Conservation (phyloP, 2,113 vertebrate species). For the Phoenicopterus ruber region DNA sequence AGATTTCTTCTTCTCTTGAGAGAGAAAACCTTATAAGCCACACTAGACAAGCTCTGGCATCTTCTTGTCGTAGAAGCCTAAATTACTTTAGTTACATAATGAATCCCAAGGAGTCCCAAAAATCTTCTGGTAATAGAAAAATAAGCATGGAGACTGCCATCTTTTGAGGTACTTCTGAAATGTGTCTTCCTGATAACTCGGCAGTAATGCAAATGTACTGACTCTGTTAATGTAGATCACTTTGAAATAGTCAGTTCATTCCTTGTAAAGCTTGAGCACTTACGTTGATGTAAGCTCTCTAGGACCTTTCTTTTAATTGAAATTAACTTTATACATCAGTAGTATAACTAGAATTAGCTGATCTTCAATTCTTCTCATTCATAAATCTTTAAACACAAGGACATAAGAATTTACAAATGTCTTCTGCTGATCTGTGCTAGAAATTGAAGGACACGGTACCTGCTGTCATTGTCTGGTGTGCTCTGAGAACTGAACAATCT, state of each 20-base stretch:
- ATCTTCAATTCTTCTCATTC: neutral
- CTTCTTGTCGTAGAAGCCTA: neutral
- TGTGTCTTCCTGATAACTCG: neutral
- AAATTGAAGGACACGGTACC: neutral
- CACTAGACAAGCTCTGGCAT: neutral
- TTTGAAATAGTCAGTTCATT: neutral
- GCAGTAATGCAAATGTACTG: neutral
- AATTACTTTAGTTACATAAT: neutral
- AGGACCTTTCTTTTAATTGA: neutral
- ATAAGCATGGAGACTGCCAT: neutral
- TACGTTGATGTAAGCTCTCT: neutral
- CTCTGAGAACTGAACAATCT: neutral
- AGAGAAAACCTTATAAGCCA: neutral
- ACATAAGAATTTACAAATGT: neutral
- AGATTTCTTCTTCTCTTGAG: neutral
- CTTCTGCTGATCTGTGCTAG: neutral
- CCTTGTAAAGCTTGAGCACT: neutral
- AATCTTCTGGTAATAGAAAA: neutral
- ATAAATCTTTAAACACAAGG: neutral
- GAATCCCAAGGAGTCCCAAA: neutral
- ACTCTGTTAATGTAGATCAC: neutral
- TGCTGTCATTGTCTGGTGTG: neutral
- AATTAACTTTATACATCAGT: neutral
- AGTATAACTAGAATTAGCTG: neutral
- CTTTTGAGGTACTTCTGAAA: neutral